phyloP scores from a whole-genome alignment of 1,140 invertebrate genomes.

The Mesaphorura yosii region DNA sequence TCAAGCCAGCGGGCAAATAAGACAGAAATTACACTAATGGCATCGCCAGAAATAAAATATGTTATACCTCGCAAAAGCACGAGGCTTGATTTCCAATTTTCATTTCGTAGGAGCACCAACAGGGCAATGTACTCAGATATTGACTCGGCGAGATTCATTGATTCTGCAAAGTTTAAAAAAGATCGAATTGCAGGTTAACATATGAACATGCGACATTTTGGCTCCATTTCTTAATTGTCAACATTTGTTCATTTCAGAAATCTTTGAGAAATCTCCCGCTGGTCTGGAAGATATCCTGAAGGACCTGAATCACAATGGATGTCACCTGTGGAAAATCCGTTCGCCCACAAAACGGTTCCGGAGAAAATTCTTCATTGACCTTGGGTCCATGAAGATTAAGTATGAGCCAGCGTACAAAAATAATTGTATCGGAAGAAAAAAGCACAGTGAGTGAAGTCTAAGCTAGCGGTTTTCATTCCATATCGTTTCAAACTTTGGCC shows the following conservation, averaged over 20 bases:
- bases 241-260: conserved; percentile 2
- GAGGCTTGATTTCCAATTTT: no score
- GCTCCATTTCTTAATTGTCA: no score
- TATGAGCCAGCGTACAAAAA: conserved; percentile 35
- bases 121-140: no score
- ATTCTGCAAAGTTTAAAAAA: neutral
- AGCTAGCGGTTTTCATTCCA: neutral
- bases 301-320: conserved; percentile 31
- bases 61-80: no score
- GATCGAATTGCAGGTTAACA: neutral
- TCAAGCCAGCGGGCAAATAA: no score
- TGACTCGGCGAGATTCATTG: no score
- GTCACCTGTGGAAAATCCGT: conserved; percentile 35
- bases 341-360: conserved; percentile 34
- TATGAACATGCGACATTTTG: no score
- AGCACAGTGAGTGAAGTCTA: neutral
- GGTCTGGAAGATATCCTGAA: conserved; percentile 31
- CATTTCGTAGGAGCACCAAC: no score
- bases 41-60: no score
- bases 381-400: conserved; percentile 28
- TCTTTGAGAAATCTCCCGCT: conserved; percentile 3
- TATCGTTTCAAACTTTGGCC: no score
- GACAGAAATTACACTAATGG: no score
- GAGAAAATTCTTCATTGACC: conserved; percentile 33
- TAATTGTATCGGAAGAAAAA: conserved; percentile 27